A percentile compares a stretch with the other conserved stretches of the same genome.
Conservation (phyloP, 53 echinoderm and acorn worm species). For the Henricia sp. region DNA sequence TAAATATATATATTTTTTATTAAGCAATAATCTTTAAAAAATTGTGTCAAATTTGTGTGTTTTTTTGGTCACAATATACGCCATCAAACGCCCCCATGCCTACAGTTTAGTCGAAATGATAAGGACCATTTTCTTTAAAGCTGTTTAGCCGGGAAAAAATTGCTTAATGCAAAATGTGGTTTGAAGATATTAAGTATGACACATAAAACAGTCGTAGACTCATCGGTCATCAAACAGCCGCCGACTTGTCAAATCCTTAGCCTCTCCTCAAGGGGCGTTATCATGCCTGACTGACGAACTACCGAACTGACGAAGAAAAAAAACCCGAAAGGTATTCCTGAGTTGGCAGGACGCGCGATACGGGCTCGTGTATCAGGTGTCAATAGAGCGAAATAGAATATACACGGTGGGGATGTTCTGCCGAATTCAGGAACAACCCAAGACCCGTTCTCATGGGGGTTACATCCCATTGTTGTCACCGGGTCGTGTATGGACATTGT, state of each 20-base stretch:
- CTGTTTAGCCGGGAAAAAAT: no score
- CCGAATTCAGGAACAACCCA: background rate
- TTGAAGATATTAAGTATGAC: no score
- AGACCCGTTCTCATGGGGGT: background rate
- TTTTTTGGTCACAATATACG: no score
- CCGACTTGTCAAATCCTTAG: background rate
- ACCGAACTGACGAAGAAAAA: slow-evolving; percentile 27
- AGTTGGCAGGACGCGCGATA: background rate
- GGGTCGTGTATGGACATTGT: background rate
- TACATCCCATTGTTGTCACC: background rate
- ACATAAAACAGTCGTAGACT: no score
- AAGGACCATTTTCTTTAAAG: no score
- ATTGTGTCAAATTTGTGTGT: no score
- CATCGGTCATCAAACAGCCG: slow-evolving; percentile 13
- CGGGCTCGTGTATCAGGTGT: slow-evolving; percentile 27
- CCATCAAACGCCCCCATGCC: no score
- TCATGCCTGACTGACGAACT: slow-evolving; percentile 42
- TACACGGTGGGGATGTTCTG: background rate
- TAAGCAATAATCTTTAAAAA: no score
- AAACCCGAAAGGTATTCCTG: slow-evolving; percentile 30
- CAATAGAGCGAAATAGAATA: slow-evolving; percentile 2
- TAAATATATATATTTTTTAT: no score
- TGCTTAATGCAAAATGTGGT: no score
- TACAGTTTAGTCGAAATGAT: no score
- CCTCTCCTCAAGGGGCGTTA: slow-evolving; percentile 12